Conservation (phyloP, 2,113 vertebrate species). For the Etheostoma cragini region DNA sequence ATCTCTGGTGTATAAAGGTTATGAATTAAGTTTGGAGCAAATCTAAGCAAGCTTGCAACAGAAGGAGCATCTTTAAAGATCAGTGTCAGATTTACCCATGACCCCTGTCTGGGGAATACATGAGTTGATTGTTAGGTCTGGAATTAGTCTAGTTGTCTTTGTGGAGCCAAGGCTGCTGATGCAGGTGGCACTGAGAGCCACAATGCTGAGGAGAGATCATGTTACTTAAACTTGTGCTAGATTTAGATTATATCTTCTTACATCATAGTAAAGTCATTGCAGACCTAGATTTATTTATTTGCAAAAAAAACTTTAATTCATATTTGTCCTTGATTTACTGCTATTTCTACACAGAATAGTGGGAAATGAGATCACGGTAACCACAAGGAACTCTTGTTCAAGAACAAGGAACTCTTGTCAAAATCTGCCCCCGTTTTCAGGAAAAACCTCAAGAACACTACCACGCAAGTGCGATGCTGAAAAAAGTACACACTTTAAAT, state of each 20-base stretch:
- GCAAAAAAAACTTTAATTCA: not conserved
- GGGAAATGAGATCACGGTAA: not conserved
- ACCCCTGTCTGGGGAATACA: conserved; percentile 47
- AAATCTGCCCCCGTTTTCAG: too few species aligned
- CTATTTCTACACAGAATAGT: not conserved
- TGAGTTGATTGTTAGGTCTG: conserved; percentile 52
- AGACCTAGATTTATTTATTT: not conserved
- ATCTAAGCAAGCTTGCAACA: conserved; percentile 55
- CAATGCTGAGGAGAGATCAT: not conserved
- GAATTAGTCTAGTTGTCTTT: conserved; percentile 44
- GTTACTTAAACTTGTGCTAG: not conserved
- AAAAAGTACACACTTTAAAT: not conserved
- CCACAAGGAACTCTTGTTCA: not conserved
- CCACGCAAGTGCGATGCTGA: not conserved
- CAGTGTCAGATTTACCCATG: conserved; percentile 64
- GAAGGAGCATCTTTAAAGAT: conserved; percentile 66
- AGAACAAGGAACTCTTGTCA: not conserved
- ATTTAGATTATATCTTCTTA: not conserved
- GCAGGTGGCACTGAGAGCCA: conserved; percentile 42
- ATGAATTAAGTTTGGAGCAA: conserved; percentile 59
- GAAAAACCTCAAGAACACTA: not conserved
- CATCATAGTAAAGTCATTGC: not conserved
- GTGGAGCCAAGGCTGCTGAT: conserved; percentile 35
- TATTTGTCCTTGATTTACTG: not conserved
- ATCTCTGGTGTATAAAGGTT: conserved; percentile 52